Evolutionary conservation across 2,113 vertebrate species (phyloP), one percentile per base, ranked within the genome.

Genomic region (Mesocricetus auratus): DNA sequence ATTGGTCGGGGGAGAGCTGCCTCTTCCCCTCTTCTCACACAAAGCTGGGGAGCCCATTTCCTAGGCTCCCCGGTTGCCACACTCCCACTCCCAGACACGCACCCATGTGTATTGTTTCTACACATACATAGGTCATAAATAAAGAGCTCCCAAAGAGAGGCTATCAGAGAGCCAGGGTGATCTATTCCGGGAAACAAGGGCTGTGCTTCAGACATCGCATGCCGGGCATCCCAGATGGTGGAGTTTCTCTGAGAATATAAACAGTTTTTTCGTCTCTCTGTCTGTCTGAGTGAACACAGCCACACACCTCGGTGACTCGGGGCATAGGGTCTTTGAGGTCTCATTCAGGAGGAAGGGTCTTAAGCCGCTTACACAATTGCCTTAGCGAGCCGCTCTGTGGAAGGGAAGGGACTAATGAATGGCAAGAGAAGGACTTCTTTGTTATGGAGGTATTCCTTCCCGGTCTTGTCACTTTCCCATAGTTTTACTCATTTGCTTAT

Each of bases 1-100:
- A 92, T 77, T 1, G 53, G 85, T 68, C 95, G 97, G 95, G 86
- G 58, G 93, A 98, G 98, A 98, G 98, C 93, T 96, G 94, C 96
- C 95, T 97, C 36, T 13, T 98, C 98, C 95, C 96, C 96, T 96
- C 88, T 85, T 73, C 26, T 93, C 87, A 73, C 89, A 96, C 90
- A 98, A 97, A 97, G 94, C 69, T 86, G 73, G 73, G 81, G 85
- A 85, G 7, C 87, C 33, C 69, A n/a, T 86, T 12, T 64, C 36
- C 0, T 0, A 53, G 71, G 33, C 66, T 78, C 93, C 60, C 60
- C 5, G 45, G 89, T 77, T n/a, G 33, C 0, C 42, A 8, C 58
- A 36, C 50, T 42, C 50, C 31, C 53, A 39, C 2, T 5, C 50
- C 73, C 81, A 71, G 85, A 75, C 45, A n/a, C 1, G 29, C 69